phyloP scores from a whole-genome alignment of 2,797 vertebrate species.

The Danio choprae region DNA sequence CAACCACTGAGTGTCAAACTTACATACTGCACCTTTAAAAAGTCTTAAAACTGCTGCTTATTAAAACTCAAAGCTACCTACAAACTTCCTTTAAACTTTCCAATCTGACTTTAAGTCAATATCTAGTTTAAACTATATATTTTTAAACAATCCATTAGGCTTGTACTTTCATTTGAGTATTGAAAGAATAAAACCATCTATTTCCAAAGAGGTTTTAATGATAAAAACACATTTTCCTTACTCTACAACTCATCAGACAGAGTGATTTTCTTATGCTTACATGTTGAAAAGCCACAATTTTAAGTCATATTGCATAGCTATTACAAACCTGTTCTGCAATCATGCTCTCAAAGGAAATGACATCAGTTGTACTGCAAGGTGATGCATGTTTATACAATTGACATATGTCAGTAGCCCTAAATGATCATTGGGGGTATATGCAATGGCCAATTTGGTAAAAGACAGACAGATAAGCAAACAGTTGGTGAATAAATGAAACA shows the following conservation, averaged over 20 bases:
- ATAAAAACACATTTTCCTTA: background rate
- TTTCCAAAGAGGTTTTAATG: background rate
- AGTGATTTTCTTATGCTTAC: background rate
- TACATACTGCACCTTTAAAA: too few species aligned
- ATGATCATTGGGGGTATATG: conserved; percentile 24
- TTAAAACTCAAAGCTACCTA: too few species aligned
- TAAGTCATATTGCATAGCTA: background rate
- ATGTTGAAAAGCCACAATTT: background rate
- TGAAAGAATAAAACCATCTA: background rate
- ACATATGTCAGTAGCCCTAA: conserved; percentile 8
- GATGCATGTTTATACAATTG: background rate
- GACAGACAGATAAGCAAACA: background rate
- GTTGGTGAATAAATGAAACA: background rate
- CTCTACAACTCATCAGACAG: conserved; percentile 3
- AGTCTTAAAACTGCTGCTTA: too few species aligned
- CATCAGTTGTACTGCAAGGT: conserved; percentile 15
- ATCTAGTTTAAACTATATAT: background rate
- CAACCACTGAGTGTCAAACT: too few species aligned
- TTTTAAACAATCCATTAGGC: background rate
- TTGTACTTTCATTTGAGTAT: background rate
- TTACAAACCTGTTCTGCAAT: conserved; percentile 13
- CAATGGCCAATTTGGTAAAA: conserved; percentile 13
- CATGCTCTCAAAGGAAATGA: background rate
- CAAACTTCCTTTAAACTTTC: too few species aligned
- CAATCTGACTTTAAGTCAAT: background rate